Conservation (phyloP, 2,797 vertebrate genomes). For the Selene dorsalis region DNA sequence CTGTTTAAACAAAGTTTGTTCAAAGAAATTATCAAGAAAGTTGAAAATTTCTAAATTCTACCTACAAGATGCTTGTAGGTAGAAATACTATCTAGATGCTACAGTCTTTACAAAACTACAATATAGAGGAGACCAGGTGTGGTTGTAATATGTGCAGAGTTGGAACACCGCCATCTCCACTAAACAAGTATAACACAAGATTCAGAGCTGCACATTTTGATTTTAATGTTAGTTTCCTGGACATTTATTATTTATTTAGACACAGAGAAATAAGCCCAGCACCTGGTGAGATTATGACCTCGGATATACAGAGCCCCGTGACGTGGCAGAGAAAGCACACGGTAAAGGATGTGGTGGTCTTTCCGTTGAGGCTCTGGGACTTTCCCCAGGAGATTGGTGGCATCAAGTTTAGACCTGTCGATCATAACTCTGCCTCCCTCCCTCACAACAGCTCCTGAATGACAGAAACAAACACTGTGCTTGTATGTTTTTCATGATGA, state of each 20-base stretch:
- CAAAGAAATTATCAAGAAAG: background rate
- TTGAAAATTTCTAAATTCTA: background rate
- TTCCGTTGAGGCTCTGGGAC: conserved; percentile 82
- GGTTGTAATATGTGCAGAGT: too few relatives aligned
- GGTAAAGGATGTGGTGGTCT: conserved; percentile 88
- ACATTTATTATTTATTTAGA: background rate
- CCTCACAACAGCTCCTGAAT: conserved; percentile 86
- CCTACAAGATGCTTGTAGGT: background rate
- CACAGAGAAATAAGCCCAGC: conserved; percentile 44
- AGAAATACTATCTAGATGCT: background rate
- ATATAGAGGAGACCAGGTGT: background rate
- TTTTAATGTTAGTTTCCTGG: background rate
- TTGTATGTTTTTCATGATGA: background rate
- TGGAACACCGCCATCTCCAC: too few relatives aligned
- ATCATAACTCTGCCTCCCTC: conserved; percentile 89
- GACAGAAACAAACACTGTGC: conserved; percentile 19
- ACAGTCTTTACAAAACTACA: background rate
- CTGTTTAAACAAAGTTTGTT: background rate
- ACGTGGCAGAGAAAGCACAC: conserved; percentile 85
- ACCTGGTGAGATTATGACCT: conserved; percentile 87
- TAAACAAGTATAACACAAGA: too few relatives aligned
- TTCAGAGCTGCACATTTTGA: background rate
- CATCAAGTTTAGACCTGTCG: conserved; percentile 89
- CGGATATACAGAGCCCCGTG: conserved; percentile 85
- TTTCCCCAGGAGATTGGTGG: conserved; percentile 89